Evolutionary conservation across 1,140 invertebrate species (phyloP).

Genomic region (Drosophila pachea): DNA sequence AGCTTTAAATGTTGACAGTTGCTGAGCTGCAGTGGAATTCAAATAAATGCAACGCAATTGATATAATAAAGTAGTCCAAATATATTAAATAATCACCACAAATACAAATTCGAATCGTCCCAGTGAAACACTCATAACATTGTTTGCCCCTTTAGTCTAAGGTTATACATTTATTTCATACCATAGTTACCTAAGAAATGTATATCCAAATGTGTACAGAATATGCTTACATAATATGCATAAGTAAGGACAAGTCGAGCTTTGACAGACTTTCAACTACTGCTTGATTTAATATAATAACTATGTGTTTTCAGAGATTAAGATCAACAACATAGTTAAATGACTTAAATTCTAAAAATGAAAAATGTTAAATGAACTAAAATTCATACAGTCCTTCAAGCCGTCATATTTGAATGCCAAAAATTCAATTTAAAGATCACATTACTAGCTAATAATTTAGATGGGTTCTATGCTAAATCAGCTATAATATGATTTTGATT

Average conservation of each 20-base stretch:
- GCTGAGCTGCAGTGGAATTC: background rate
- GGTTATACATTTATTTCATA: constrained; percentile 68
- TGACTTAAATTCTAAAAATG: constrained; percentile 4
- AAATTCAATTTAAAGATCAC: constrained; percentile 38
- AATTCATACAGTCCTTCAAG: constrained; percentile 35
- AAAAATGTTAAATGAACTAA: constrained; percentile 30
- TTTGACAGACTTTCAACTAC: constrained; percentile 39
- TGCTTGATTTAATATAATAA: constrained; percentile 18
- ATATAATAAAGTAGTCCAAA: background rate
- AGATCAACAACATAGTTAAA: constrained; percentile 50
- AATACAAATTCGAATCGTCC: background rate
- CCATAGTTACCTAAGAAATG: constrained; percentile 52
- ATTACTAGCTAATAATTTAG: constrained; percentile 39
- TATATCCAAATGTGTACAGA: constrained; percentile 41
- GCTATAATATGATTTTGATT: constrained; percentile 20
- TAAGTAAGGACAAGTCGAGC: constrained; percentile 38
- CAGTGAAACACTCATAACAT: constrained; percentile 9
- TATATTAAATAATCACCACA: background rate
- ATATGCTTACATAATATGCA: constrained; percentile 52
- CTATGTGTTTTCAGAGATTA: constrained; percentile 21
- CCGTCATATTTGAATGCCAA: constrained; percentile 22
- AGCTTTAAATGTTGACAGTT: background rate
- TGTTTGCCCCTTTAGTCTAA: constrained; percentile 61
- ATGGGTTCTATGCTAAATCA: constrained; percentile 26
- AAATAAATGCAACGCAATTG: background rate